Evolutionary conservation across 1,140 invertebrate genomes (phyloP), one percentile per base, ranked within the genome.

Genomic region (Berghia stephanieae): DNA sequence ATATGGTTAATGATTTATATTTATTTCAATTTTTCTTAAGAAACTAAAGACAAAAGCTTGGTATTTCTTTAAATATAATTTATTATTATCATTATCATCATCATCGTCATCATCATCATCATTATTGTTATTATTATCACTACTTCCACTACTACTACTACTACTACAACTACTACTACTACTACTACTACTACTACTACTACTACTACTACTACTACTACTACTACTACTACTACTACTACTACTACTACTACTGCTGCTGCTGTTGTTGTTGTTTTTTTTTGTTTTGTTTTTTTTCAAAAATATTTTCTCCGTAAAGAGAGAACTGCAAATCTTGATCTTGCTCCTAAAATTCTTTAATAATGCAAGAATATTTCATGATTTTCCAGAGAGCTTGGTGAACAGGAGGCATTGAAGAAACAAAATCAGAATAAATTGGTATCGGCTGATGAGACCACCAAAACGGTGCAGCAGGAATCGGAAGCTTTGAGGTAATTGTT

Each of bases 341-440:
- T n/a, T n/a, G n/a, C n/a, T n/a, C n/a, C n/a, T 49, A n/a, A 49
- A 49, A 10, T 49, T 13, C 10, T 13, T 49, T 10, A 49, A n/a
- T 10, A 10, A 49, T 49, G 46, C 10, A 49, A 49, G 46, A 49
- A 49, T 13, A 13, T 10, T 49, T n/a, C n/a, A 13, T 49, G 46
- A 85, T 86, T 84, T 91, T 91, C 2, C 80, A 94, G 94, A 83
- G 93, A 95, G 89, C 88, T 95, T 16, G 93, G 91, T 83, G 91
- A 94, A 80, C 95, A 97, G 87, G 95, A 96, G 90, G 92, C 94
- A 21, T 88, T 95, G 75, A 95, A 93, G 92, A 89, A 95, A 55
- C 93, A 95, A 83, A 95, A 95, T 84, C 93, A 95, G 88, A 94
- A 80, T 75, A 84, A 84, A 60, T 75, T 87, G 42, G 81, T 83